Conservation (phyloP, 64 coral and sea anemone species). For the Hydrozoanthus tunicans region DNA sequence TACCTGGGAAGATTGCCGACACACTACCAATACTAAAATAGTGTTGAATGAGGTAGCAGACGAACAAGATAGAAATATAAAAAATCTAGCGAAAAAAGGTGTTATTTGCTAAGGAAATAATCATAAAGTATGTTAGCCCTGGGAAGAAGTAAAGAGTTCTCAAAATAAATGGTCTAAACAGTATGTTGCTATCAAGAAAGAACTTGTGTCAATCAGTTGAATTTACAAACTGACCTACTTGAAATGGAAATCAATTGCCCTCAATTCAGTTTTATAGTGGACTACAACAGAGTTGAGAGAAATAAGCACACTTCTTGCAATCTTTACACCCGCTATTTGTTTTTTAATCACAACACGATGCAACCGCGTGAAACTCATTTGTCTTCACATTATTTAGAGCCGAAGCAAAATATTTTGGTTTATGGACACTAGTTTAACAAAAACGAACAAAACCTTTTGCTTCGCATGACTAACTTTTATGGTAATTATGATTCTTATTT, state of each 20-base stretch:
- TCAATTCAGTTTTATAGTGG: background rate
- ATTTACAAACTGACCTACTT: background rate
- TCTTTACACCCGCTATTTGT: background rate
- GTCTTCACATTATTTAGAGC: background rate
- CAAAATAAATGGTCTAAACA: too few species aligned
- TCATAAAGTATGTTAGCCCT: too few species aligned
- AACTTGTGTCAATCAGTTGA: background rate
- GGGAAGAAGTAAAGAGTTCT: too few species aligned
- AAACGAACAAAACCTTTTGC: slow-evolving; percentile 22
- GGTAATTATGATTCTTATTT: slow-evolving; percentile 19
- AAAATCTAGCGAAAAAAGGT: too few species aligned
- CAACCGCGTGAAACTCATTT: background rate
- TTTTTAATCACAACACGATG: background rate
- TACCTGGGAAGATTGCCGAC: too few species aligned
- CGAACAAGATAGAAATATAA: too few species aligned
- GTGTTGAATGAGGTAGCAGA: too few species aligned
- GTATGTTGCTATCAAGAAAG: too few species aligned
- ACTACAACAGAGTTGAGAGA: background rate
- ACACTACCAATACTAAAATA: too few species aligned
- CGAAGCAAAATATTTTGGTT: slow-evolving; percentile 16
- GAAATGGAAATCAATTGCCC: background rate
- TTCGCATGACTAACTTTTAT: background rate
- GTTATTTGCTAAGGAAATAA: too few species aligned
- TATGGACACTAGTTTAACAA: slow-evolving; percentile 7
- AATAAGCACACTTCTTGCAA: too few species aligned